Base-by-base conservation (phyloP, 2,113 vertebrate species). In the Strix aluco region DNA sequence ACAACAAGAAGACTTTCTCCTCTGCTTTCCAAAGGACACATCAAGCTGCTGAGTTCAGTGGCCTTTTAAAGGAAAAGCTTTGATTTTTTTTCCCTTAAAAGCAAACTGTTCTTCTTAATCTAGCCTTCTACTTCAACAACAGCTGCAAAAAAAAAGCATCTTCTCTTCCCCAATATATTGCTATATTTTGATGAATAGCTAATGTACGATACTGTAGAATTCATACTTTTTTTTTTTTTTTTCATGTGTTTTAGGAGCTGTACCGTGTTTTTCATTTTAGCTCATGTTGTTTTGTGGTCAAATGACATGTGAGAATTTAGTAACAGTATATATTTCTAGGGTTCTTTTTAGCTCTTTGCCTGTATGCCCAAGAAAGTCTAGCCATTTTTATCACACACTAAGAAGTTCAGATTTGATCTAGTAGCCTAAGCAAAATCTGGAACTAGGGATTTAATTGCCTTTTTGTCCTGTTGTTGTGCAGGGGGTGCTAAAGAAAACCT, bases 1-100 rank as follows among this genome's bases (percentile, higher is more conserved):
- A 66, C 93, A 96, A 86, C 54, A 93, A 83, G 34, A 94, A 83
- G 74, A 96, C 91, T 98, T 97, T 97, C 92, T 96, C 95, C 85
- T 95, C 70, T 94, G 67, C 58, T 86, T 96, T 92, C 91, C 70
- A 89, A 81, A 97, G 77, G 89, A 85, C 63, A 88, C 36, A n/a
- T 11, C 0, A 0, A 91, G 51, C 54, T 80, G 62, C 26, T 87
- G 79, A 84, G 34, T 74, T 81, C 7, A 9, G n/a, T 34, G 11
- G 25, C 59, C 49, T 93, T 96, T 86, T 91, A 92, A 95, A 85
- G 17, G 34, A 77, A 93, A 82, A 86, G 40, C 8, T 15, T 75
- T 91, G 20, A 55, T 72, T 19, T n/a, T 36, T 36, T 79, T 19
- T 19, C n/a, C 49, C 14, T 58, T 78, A 62, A 80, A 92, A 89